Evolutionary conservation across 1,140 invertebrate species (phyloP), one percentile per base, ranked within the genome.

Genomic region (Neuroterus valhalla): DNA sequence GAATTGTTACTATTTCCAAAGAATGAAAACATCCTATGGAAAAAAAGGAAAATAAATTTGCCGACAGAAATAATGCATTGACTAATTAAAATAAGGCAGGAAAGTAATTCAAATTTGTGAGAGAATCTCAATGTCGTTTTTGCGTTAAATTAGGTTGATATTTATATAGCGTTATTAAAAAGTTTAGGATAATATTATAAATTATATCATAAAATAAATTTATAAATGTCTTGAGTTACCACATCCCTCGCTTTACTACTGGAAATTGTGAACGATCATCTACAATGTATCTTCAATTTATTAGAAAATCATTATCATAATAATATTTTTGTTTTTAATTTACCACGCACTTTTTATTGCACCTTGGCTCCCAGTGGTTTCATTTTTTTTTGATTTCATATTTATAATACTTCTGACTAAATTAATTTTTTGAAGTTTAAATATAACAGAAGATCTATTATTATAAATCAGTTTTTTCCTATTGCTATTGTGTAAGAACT

Each of bases 251-350:
- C 31, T 31, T 31, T 74, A 79, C 74, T 55, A 75, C 70, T 72
- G 68, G 72, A 78, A 62, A 81, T 76, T 84, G 69, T 84, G 73
- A 83, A 84, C 75, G 55, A 77, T 69, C 66, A 73, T 74, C 15
- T 67, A 70, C 71, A 42, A 74, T 75, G 71, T 78, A 78, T 77
- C 72, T 79, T 66, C 69, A 66, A 67, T 62, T 78, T 68, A 77
- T 43, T 77, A 75, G 70, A 81, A 62, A 62, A 62, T 62, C 55
- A 62, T 62, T 62, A 62, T 12, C 55, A 62, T 62, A 86, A 85
- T 85, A 84, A 85, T 86, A 86, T 85, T 84, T 86, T 85, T 80
- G 74, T 86, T 86, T 85, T 81, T 82, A 84, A 84, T 84, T 82
- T 76, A 80, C 19, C 31, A 69, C 70, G 74, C 77, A 78, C 75